Conservation (phyloP, 2,113 vertebrate species). For the Diglossa brunneiventris region DNA sequence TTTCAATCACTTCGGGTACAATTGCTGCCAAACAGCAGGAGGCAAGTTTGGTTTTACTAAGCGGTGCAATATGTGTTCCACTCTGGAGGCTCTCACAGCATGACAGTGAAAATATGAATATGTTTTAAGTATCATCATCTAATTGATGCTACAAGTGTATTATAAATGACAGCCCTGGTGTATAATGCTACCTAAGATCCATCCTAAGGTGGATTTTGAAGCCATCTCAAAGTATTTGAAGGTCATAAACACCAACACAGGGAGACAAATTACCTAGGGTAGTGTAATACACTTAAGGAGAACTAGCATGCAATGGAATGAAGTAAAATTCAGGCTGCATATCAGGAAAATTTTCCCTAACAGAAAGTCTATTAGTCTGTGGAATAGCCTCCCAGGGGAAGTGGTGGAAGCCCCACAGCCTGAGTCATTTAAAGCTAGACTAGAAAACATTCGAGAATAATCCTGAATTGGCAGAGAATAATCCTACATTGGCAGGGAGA, state of each 20-base stretch:
- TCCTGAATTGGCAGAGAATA: conserved; percentile 61
- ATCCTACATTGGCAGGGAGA: conserved; percentile 52
- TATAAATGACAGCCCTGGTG: neutral
- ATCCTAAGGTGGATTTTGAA: conserved; percentile 40
- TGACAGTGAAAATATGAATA: neutral
- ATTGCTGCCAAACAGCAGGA: conserved; percentile 3
- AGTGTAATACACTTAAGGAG: conserved; percentile 11
- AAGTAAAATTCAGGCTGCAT: conserved; percentile 51
- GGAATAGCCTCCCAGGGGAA: conserved; percentile 53
- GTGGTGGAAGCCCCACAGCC: conserved; percentile 60
- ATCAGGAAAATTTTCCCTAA: conserved; percentile 55
- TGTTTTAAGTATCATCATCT: conserved; percentile 5
- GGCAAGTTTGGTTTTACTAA: neutral
- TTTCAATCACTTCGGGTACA: neutral
- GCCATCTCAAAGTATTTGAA: conserved; percentile 40
- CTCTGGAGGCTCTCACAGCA: neutral
- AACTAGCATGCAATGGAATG: conserved; percentile 29
- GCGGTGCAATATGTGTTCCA: neutral
- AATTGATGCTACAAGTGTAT: neutral
- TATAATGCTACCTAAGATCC: neutral
- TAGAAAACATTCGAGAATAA: conserved; percentile 69
- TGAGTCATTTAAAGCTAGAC: conserved; percentile 69
- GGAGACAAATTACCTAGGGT: conserved; percentile 34
- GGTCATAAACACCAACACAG: conserved; percentile 50
- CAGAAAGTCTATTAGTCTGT: conserved; percentile 42